Percentiles rank a stretch among this genome's conserved stretches.
Evolutionary conservation across 2,113 vertebrate species (phyloP).

Genomic region (Rhizomys pruinosus): DNA sequence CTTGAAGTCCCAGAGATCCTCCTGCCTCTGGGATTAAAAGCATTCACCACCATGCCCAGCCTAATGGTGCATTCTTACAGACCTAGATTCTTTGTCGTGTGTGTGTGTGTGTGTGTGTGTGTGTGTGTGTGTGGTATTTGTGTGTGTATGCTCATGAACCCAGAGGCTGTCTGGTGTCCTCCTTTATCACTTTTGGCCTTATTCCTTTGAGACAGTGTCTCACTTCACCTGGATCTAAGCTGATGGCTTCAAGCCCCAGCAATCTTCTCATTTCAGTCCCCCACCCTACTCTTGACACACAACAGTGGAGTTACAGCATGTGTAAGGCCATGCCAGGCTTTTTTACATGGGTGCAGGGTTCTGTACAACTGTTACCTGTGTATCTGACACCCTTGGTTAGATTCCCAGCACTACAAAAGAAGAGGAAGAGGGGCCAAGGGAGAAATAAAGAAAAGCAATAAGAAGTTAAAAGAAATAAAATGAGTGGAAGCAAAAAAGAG

Average conservation of each 20-base stretch:
- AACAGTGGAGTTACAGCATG: not conserved
- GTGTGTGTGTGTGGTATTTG: not conserved
- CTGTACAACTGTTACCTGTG: not conserved
- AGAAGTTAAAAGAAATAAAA: conserved; percentile 39
- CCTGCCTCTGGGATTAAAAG: too few species aligned
- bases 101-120: not conserved
- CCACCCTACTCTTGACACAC: too few species aligned
- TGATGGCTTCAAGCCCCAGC: not conserved
- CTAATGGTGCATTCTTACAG: not conserved
- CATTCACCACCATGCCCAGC: too few species aligned
- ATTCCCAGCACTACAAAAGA: not conserved
- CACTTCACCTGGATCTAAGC: not conserved
- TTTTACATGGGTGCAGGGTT: not conserved
- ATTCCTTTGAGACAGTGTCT: not conserved
- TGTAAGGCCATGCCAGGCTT: not conserved
- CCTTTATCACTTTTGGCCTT: not conserved
- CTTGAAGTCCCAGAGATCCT: too few species aligned
- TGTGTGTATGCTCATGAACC: not conserved
- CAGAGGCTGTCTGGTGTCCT: not conserved
- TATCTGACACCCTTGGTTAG: not conserved
- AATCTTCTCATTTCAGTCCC: not conserved
- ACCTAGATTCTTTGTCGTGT: not conserved
- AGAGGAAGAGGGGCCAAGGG: not conserved
- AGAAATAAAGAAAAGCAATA: not conserved
- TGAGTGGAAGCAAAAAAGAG: conserved; percentile 24